Evolutionary conservation across 2,797 vertebrate genomes (phyloP).

Genomic region (Catostomus latipinnis): DNA sequence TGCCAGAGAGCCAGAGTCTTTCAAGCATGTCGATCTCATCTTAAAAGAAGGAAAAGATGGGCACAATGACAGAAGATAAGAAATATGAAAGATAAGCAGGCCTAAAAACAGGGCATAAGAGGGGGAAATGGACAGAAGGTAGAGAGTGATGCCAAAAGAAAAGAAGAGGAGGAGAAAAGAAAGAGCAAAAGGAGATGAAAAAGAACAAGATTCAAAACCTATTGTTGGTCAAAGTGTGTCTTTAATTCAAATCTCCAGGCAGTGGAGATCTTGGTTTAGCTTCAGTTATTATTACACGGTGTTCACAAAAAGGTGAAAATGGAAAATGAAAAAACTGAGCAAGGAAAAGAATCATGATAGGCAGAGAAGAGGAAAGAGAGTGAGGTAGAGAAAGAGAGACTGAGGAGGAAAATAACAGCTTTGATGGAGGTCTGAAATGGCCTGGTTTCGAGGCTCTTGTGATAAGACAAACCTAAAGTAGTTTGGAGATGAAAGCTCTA

Average conservation of each 20-base stretch:
- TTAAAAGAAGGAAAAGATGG: constrained; percentile 48
- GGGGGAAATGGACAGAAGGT: not conserved
- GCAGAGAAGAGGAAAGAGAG: constrained; percentile 1
- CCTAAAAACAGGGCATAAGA: constrained; percentile 12
- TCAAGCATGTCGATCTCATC: constrained; percentile 78
- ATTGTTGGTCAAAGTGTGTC: constrained; percentile 28
- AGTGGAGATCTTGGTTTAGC: constrained; percentile 28
- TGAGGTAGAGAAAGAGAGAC: constrained; percentile 35
- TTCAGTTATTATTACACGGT: constrained; percentile 30
- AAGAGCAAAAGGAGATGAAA: constrained; percentile 2
- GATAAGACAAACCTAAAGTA: constrained; percentile 57
- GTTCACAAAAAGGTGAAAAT: constrained; percentile 45
- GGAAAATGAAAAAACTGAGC: constrained; percentile 27
- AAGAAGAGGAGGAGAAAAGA: not conserved
- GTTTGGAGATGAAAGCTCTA: constrained; percentile 67
- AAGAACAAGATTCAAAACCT: constrained; percentile 13
- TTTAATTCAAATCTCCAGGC: constrained; percentile 41
- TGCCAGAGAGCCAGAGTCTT: constrained; percentile 69
- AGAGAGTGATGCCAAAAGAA: constrained; percentile 4
- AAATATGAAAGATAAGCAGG: constrained; percentile 16
- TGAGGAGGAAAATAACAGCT: constrained; percentile 54
- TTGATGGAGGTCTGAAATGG: constrained; percentile 65
- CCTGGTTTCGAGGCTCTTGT: constrained; percentile 49
- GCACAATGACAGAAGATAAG: constrained; percentile 38
- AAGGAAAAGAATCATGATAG: constrained; percentile 43